Evolutionary conservation across 2,797 vertebrate genomes (phyloP).

Genomic region (Trichosurus vulpecula): DNA sequence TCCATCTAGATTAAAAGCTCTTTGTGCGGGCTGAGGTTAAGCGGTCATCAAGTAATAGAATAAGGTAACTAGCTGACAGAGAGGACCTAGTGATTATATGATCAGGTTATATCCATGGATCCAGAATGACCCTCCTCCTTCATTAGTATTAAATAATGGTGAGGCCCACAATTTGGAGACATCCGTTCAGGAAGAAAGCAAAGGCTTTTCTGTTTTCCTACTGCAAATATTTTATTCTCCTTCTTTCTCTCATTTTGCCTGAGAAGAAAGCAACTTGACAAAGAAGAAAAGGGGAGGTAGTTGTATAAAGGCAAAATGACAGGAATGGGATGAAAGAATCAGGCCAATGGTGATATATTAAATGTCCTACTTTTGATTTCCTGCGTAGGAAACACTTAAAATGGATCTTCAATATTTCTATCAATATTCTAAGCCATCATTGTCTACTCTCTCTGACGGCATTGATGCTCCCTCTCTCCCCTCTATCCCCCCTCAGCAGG

Average conservation of each 20-base stretch:
- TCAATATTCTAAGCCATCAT: slow-evolving; percentile 50
- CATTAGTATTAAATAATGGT: background rate
- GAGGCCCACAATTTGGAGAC: background rate
- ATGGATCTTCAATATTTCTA: slow-evolving; percentile 68
- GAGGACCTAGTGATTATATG: background rate
- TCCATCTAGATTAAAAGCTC: background rate
- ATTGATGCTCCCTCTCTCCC: background rate
- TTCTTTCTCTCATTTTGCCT: slow-evolving; percentile 9
- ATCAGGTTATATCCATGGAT: background rate
- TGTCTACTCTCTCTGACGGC: slow-evolving; percentile 54
- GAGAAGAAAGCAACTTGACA: slow-evolving; percentile 57
- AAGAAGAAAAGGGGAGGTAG: background rate
- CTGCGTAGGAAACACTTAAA: slow-evolving; percentile 65
- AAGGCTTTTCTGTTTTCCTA: background rate
- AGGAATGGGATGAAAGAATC: slow-evolving; percentile 69
- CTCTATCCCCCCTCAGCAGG: background rate
- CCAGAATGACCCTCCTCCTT: background rate
- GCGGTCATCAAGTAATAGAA: background rate
- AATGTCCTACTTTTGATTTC: slow-evolving; percentile 70
- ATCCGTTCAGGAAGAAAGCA: slow-evolving; percentile 7
- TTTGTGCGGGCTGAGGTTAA: background rate
- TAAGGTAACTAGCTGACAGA: background rate
- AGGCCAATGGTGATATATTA: slow-evolving; percentile 58
- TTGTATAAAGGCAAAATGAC: slow-evolving; percentile 60
- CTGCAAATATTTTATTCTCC: background rate